Conservation (phyloP, 2,797 vertebrate species). For the Notamacropus eugenii region DNA sequence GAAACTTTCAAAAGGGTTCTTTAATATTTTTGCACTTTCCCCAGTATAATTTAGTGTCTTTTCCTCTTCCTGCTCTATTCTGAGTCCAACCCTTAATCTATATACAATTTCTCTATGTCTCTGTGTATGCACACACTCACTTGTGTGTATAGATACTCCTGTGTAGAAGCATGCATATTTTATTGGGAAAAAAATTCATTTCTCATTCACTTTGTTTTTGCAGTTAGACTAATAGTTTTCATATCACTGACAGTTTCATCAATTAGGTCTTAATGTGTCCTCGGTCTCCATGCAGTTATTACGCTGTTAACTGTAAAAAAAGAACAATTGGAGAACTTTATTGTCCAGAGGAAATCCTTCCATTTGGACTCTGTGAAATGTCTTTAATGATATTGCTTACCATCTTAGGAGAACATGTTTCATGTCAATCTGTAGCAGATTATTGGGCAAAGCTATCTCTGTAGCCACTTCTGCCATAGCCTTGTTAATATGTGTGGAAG, state of each 20-base stretch:
- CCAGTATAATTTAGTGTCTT: background rate
- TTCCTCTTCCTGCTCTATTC: background rate
- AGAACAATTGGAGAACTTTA: background rate
- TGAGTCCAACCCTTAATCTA: background rate
- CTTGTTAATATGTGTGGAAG: background rate
- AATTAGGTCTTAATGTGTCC: background rate
- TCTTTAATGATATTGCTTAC: background rate
- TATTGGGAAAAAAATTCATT: background rate
- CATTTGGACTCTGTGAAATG: background rate
- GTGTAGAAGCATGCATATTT: background rate
- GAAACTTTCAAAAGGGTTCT: background rate
- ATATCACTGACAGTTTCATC: background rate
- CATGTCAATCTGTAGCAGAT: background rate
- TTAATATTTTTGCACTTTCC: background rate
- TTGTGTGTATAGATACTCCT: background rate
- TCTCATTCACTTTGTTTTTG: background rate
- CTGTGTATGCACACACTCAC: background rate
- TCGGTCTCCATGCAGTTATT: background rate
- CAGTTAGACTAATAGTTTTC: background rate
- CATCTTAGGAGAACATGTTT: background rate
- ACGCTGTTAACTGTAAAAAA: background rate
- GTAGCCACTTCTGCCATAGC: background rate
- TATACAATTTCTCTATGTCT: background rate
- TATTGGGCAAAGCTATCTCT: background rate
- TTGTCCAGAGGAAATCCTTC: background rate